Base-by-base conservation (phyloP, 2,113 vertebrate species). In the Callithrix jacchus region DNA sequence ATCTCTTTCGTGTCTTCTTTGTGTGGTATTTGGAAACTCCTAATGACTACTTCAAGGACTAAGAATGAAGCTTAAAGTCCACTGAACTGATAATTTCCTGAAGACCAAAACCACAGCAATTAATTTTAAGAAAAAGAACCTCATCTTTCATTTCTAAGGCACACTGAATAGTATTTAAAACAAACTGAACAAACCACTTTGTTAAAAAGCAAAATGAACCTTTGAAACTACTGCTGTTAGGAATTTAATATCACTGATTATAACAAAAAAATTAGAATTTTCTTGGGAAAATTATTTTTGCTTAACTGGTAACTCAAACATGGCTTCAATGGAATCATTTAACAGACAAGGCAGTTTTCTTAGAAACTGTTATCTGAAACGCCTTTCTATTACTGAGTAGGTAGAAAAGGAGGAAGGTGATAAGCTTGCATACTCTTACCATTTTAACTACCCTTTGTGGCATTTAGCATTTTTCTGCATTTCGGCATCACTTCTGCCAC, bases 221-320 rank as follows among this genome's bases (percentile, higher is more conserved):
- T 76, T 90, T 81, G 18, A 94, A 93, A 54, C 70, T 84, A 91
- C 66, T 87, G 23, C 27, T 74, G 6, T 77, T 45, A 61, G 16
- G 40, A 66, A 87, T 79, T 82, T 66, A 93, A 35, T 85, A 27
- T 82, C 61, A 80, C 32, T 66, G 8, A 71, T 49, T 61, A 84
- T 20, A 82, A 93, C 32, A 40, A 95, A 79, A 77, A n/a, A 4
- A 90, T 87, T 42, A 74, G 6, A 3, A 49, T 23, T 86, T 95
- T 73, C 70, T 87, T 79, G 56, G 4, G n/a, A 64, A 95, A 94
- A 84, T 45, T 91, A 0, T 79, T 8, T 64, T 87, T 90, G 18
- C 81, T 92, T 87, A 87, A 66, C 52, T 71, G 81, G 21, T 80
- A 92, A 89, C 14, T 80, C 45, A 90, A 94, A 94, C 3, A 70